Conservation (phyloP, 2,888 invertebrate species). For the Luperina nickerlii region DNA sequence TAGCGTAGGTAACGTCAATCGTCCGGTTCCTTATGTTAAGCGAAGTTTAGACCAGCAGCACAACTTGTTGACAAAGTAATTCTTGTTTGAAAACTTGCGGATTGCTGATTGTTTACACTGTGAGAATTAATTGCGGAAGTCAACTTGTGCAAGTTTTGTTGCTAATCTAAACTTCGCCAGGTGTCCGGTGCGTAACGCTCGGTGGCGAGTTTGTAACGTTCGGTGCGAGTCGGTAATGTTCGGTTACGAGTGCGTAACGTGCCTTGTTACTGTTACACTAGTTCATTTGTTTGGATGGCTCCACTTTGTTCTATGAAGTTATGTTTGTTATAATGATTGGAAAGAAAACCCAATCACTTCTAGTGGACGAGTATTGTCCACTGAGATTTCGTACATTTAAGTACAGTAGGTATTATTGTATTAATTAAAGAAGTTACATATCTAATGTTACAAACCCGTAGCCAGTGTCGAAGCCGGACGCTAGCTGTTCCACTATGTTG, state of each 20-base stretch:
- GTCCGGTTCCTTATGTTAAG: slow-evolving; percentile 62
- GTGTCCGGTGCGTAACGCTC: slow-evolving; percentile 36
- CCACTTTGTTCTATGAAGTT: slow-evolving; percentile 33
- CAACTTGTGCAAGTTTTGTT: not conserved
- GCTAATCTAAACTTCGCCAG: not conserved
- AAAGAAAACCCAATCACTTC: slow-evolving; percentile 3
- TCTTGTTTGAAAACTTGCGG: not conserved
- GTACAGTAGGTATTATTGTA: slow-evolving; percentile 47
- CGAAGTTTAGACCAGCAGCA: not conserved
- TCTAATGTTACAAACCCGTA: slow-evolving; percentile 53
- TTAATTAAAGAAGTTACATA: slow-evolving; percentile 47
- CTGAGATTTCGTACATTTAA: slow-evolving; percentile 45
- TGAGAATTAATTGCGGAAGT: not conserved
- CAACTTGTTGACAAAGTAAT: not conserved
- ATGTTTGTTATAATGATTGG: slow-evolving; percentile 26
- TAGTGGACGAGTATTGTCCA: slow-evolving; percentile 41
- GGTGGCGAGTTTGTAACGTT: slow-evolving; percentile 44
- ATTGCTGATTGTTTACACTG: not conserved
- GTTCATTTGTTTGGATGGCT: slow-evolving; percentile 30
- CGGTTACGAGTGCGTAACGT: slow-evolving; percentile 49
- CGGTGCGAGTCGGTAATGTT: slow-evolving; percentile 37
- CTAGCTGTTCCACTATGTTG: slow-evolving; percentile 44
- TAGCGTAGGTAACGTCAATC: slow-evolving; percentile 65
- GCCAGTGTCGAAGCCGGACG: slow-evolving; percentile 32
- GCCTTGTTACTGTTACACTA: slow-evolving; percentile 55